These are phyloP conservation scores for Pristis pectinata DNA, from an alignment of 2,797 vertebrate species.

Conservation along the genomic window DNA sequence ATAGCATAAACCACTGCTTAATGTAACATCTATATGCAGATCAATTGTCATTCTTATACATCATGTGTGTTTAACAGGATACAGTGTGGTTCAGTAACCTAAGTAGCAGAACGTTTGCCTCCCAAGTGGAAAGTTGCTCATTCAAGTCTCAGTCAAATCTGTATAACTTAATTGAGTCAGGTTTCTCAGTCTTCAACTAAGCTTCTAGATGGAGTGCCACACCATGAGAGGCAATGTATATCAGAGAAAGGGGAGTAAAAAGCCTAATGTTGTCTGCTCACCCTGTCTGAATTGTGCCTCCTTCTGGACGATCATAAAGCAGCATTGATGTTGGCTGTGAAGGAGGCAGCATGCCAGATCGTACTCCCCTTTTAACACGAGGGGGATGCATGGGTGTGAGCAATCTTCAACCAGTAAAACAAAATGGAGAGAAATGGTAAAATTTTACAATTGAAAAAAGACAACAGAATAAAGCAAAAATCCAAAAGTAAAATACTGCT, in stretches of 20 bases:
- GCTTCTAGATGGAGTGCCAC: neutral
- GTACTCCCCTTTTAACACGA: constrained; percentile 7
- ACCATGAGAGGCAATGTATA: neutral
- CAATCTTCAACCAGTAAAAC: constrained; percentile 1
- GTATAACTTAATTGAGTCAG: neutral
- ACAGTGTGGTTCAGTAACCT: neutral
- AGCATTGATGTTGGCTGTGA: constrained; percentile 1
- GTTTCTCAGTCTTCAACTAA: neutral
- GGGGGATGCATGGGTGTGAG: constrained; percentile 11
- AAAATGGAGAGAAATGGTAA: neutral
- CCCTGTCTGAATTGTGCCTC: constrained; percentile 24
- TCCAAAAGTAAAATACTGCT: too few species aligned
- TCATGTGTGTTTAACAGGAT: neutral
- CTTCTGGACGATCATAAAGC: constrained; percentile 2
- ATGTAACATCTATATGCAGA: neutral
- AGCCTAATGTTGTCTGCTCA: neutral
- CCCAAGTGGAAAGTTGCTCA: neutral
- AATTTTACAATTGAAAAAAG: neutral
- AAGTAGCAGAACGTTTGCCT: neutral
- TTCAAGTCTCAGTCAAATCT: neutral
- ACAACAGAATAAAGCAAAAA: neutral
- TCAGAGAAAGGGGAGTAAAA: neutral
- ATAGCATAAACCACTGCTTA: neutral
- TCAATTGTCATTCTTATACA: neutral
- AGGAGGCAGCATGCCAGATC: constrained; percentile 13